These are phyloP conservation scores for Corvus moneduloides DNA, from an alignment of 2,113 vertebrate species.

Conservation along the genomic window DNA sequence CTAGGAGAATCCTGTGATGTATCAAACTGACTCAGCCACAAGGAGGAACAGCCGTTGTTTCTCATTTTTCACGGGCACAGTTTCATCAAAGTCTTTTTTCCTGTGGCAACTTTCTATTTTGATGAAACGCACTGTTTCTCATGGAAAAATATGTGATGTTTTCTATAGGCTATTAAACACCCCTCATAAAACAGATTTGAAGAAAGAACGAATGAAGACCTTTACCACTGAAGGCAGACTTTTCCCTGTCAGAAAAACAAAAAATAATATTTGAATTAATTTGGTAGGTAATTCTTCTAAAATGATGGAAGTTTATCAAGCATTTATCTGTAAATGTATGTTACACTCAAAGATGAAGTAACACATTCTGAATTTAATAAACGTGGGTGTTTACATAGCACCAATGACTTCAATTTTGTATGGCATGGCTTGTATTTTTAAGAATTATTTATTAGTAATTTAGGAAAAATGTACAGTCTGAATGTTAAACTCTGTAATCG, in stretches of 20 bases:
- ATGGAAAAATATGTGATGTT: not conserved
- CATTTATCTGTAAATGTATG: not conserved
- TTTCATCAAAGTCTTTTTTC: not conserved
- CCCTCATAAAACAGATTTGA: not conserved
- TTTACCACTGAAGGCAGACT: not conserved
- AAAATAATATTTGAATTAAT: not conserved
- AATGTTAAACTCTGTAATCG: not conserved
- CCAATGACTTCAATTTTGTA: not conserved
- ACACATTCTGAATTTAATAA: not conserved
- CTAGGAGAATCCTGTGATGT: not conserved
- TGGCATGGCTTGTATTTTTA: not conserved
- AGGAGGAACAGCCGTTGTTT: not conserved
- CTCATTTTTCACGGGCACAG: not conserved
- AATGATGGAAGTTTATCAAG: not conserved
- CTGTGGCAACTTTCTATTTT: not conserved
- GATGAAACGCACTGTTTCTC: not conserved
- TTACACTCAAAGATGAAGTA: not conserved
- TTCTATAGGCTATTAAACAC: not conserved
- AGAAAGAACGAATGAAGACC: not conserved
- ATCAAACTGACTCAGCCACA: not conserved
- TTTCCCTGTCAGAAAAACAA: not conserved
- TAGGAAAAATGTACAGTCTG: not conserved
- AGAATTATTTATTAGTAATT: not conserved
- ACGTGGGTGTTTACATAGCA: not conserved
- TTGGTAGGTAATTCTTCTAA: not conserved